Evolutionary conservation across 2,113 vertebrate genomes (phyloP), one percentile per base, ranked within the genome.

Genomic region (Semicossyphus pulcher): DNA sequence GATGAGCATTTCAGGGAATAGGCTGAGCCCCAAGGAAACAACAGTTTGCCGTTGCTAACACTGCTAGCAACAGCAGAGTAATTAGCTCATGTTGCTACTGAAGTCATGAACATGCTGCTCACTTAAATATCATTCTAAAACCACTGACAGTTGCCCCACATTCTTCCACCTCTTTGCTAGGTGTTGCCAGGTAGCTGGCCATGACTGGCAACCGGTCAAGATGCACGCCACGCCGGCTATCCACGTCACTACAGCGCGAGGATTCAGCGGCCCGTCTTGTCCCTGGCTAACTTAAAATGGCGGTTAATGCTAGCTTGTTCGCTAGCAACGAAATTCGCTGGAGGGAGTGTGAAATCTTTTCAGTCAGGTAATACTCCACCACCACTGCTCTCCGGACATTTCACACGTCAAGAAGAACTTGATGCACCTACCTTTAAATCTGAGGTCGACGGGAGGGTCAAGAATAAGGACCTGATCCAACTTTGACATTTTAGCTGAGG

Each of bases 391-490:
- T 26, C 10, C 4, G 10, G 36, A 58, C 42, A 15, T 42, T 29
- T 36, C 2, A 36, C 21, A 18, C 3, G 18, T 14, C 44, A 10
- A 23, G 6, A 49, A 7, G 4, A 14, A 36, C 9, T 37, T 9
- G 25, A 10, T 34, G 25, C 44, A 48, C 92, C 89, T 91, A 98
- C 97, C 97, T 98, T 95, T 97, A 86, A 98, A 98, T 94, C 90
- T 96, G 88, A 98, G 97, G 91, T 98, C 97, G 86, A 73, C 91
- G 70, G 96, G 93, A 73, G 97, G 97, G 83, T 98, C 97, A 34
- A 98, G 96, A 32, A 97, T 71, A 63, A 98, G 92, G 71, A 98
- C 73, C 92, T 98, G 97, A 84, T 98, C 97, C 94, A 96, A 93
- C 92, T 97, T 98, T 67, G 96, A 95, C 96, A 98, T 96, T 82